phyloP scores from a whole-genome alignment of 2,797 vertebrate genomes.

The Artibeus lituratus region DNA sequence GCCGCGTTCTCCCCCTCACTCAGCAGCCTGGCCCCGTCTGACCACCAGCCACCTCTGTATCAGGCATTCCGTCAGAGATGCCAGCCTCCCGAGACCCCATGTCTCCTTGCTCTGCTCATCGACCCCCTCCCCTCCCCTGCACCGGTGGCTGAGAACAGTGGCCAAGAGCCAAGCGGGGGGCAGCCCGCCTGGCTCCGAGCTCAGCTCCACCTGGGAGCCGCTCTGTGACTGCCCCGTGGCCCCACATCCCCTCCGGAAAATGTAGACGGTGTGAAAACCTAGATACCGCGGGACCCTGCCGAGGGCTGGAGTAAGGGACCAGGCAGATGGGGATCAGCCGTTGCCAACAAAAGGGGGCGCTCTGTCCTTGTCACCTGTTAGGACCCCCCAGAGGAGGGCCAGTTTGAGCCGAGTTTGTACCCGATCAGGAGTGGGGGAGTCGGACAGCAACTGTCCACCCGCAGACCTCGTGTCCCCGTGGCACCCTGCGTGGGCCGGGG shows the following conservation, averaged over 20 bases:
- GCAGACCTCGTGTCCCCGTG: fast-evolving
- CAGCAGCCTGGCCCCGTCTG: not conserved
- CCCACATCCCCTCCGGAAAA: not conserved
- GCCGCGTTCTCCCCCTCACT: fast-evolving
- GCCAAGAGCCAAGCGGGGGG: not conserved
- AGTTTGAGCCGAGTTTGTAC: fast-evolving
- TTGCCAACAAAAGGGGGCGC: fast-evolving
- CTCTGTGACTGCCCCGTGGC: not conserved
- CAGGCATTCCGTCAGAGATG: not conserved
- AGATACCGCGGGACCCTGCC: fast-evolving
- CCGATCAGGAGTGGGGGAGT: fast-evolving
- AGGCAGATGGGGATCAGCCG: fast-evolving
- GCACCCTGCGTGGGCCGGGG: fast-evolving
- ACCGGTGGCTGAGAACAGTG: not conserved
- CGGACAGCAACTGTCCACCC: no score
- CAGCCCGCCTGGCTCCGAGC: not conserved
- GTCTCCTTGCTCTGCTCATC: not conserved
- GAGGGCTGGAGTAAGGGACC: fast-evolving
- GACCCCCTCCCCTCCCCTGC: not conserved
- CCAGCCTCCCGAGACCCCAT: fast-evolving
- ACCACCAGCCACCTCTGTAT: fast-evolving
- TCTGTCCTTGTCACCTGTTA: fast-evolving
- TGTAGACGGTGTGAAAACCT: fast-evolving
- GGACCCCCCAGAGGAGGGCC: fast-evolving
- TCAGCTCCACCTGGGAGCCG: not conserved